Evolutionary conservation across 1,140 invertebrate genomes (phyloP), one percentile per base, ranked within the genome.

Genomic region (Drosophila pallidifrons): DNA sequence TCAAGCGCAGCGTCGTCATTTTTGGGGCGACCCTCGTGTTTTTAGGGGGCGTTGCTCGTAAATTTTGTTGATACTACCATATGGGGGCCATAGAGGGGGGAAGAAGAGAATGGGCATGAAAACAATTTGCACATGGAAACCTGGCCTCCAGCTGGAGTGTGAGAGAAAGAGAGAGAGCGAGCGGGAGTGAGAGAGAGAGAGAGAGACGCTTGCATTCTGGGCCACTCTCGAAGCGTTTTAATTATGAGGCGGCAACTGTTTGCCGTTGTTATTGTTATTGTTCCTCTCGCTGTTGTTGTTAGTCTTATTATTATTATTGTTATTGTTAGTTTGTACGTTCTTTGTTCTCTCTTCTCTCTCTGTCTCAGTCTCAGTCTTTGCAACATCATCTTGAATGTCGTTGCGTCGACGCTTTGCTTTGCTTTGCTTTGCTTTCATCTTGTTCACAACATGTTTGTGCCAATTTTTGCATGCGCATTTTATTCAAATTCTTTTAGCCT

Each of bases 391-490:
- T 43, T 15, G 16, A 15, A 25, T 25, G 20, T 25, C 20, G 20
- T 25, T 25, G 20, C 20, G 20, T 25, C 20, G 20, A 11, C 35
- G 35, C 10, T 38, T 38, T 38, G 35, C 30, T 32, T 10, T 35
- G 38, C 30, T 30, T 47, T 63, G 11, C 41, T 7, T 43, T 30
- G 3, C 28, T 59, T 49, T 55, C 71, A 32, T 64, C 71, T 38
- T 64, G 11, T 28, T 58, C n/a, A 55, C 49, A 5, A 32, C 72
- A 35, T 32, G 28, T 57, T 35, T 75, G 68, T 65, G 67, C 67
- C 67, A 71, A 76, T 79, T 77, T 83, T 87, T 83, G 83, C 83
- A 80, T 89, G 83, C 70, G 81, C 83, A 83, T 89, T 88, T 88
- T 88, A 88, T 88, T 88, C 68, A 89, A 89, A 89, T 89, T 25